phyloP scores from a whole-genome alignment of 2,888 invertebrate species.

The Alitta virens region DNA sequence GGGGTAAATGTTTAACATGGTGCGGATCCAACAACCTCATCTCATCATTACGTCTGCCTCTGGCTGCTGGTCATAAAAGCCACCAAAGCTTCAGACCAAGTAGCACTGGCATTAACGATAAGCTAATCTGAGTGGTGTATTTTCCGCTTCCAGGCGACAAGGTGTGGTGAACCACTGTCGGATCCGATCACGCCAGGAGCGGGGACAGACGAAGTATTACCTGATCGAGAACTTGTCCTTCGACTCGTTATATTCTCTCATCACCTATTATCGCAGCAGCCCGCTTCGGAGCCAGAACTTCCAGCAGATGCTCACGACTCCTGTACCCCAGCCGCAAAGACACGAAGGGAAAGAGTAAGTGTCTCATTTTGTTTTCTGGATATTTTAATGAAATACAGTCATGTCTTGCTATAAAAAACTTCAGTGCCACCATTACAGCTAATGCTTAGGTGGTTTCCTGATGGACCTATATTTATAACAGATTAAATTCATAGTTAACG shows the following conservation, averaged over 20 bases:
- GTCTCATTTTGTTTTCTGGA: no score
- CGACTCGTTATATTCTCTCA: constrained; percentile 86
- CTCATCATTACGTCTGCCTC: no score
- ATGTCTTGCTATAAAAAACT: no score
- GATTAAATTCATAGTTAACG: no score
- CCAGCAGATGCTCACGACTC: constrained; percentile 80
- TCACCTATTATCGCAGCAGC: constrained; percentile 83
- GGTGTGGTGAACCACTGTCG: constrained; percentile 88
- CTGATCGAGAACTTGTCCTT: constrained; percentile 84
- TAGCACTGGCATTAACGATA: neutral
- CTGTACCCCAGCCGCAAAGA: constrained; percentile 91
- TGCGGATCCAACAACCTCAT: no score
- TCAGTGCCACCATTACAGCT: no score
- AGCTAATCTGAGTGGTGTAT: neutral
- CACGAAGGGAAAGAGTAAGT: constrained; percentile 79
- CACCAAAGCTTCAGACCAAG: no score
- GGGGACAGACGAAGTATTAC: constrained; percentile 85
- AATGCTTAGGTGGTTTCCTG: no score
- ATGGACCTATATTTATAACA: no score
- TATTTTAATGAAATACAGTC: no score
- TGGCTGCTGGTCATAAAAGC: no score
- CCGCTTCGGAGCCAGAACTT: constrained; percentile 87
- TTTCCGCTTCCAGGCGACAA: constrained; percentile 59
- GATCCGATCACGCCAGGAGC: constrained; percentile 79
- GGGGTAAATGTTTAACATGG: no score